A percentile compares a stretch with the other conserved stretches of the same genome.
Conservation (phyloP, 2,797 vertebrate genomes). For the Melanotaenia maccullochi region DNA sequence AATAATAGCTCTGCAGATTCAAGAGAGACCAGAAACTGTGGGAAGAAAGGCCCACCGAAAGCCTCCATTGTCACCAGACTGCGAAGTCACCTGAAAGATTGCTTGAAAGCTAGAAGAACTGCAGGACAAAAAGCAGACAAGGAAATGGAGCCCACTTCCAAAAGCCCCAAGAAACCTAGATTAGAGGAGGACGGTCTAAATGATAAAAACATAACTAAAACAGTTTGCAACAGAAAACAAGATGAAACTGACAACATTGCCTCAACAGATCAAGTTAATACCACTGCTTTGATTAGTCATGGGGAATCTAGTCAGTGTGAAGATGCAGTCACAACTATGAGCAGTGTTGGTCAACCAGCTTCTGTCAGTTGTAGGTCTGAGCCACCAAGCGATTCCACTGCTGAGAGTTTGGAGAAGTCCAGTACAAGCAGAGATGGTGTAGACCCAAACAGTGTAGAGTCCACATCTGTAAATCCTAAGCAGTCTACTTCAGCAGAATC, state of each 20-base stretch:
- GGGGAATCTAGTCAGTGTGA: constrained; percentile 15
- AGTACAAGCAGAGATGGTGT: neutral
- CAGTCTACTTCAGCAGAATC: neutral
- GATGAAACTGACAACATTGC: constrained; percentile 1
- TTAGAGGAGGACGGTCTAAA: constrained; percentile 10
- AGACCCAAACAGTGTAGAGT: neutral
- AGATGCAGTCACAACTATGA: neutral
- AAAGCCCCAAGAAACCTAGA: constrained; percentile 13
- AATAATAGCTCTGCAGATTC: constrained; percentile 5
- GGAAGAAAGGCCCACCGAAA: constrained; percentile 16
- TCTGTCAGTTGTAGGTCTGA: neutral
- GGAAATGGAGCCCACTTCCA: neutral
- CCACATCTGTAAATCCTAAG: neutral
- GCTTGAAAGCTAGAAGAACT: constrained; percentile 20
- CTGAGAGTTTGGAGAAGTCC: neutral
- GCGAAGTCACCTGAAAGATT: constrained; percentile 50
- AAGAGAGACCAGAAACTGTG: constrained; percentile 3
- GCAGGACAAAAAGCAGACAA: neutral
- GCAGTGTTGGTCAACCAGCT: neutral
- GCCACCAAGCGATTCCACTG: neutral
- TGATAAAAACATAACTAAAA: neutral
- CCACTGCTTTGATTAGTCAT: neutral
- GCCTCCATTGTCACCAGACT: constrained; percentile 42
- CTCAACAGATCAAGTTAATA: neutral
- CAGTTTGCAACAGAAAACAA: neutral